A percentile compares a stretch with the other conserved stretches of the same genome.
Conservation (phyloP, 2,797 vertebrate species). For the Argyrosomus regius region DNA sequence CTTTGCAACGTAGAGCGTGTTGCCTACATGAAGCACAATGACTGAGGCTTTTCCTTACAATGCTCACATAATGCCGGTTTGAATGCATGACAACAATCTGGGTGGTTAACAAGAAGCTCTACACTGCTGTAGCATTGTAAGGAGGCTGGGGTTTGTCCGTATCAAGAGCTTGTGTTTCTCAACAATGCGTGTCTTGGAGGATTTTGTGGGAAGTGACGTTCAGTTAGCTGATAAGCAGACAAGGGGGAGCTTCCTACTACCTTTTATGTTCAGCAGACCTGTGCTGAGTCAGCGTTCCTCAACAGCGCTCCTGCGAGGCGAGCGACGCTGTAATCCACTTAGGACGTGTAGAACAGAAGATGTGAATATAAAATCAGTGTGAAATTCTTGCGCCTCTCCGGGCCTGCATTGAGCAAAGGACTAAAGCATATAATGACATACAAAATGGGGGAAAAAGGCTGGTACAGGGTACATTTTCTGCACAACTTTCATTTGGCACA, state of each 20-base stretch:
- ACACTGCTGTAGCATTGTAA: neutral
- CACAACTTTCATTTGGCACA: neutral
- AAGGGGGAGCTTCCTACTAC: neutral
- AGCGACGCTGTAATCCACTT: conserved; percentile 14
- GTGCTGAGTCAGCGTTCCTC: conserved; percentile 20
- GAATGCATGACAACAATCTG: conserved; percentile 6
- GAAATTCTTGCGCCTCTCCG: conserved; percentile 2
- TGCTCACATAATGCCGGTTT: neutral
- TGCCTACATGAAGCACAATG: neutral
- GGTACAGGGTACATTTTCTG: neutral
- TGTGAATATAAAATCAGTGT: conserved; percentile 1
- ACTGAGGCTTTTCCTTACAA: neutral
- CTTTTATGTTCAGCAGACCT: conserved; percentile 6
- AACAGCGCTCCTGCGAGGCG: neutral
- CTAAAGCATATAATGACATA: neutral
- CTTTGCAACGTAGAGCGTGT: neutral
- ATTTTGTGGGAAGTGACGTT: conserved; percentile 7
- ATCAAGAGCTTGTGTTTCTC: neutral
- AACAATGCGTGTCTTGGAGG: conserved; percentile 13
- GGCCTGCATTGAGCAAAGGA: neutral
- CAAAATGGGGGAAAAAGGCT: neutral
- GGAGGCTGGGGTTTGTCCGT: neutral
- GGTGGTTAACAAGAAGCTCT: conserved; percentile 4
- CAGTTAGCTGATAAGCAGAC: conserved; percentile 10
- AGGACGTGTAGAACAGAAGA: conserved; percentile 14